Evolutionary conservation across 2,113 vertebrate genomes (phyloP).

Genomic region (Percina caprodes): DNA sequence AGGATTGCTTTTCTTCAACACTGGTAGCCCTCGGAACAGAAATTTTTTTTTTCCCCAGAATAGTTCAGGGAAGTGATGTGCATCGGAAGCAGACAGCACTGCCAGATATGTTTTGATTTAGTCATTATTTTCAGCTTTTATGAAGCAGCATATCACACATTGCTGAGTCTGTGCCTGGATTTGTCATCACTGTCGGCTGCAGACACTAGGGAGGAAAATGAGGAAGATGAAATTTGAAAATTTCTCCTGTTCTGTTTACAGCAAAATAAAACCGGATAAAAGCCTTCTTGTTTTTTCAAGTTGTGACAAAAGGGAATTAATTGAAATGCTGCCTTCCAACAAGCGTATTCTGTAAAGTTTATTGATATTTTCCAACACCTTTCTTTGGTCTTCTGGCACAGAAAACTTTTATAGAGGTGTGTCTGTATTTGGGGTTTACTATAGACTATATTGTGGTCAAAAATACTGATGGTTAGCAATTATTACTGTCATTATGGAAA

Average conservation of each 20-base stretch:
- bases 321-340: conserved; percentile 1
- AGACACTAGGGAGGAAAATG: neutral
- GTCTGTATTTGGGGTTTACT: neutral
- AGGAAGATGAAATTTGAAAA: neutral
- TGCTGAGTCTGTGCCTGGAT: conserved; percentile 10
- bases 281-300: neutral
- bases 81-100: conserved; percentile 5
- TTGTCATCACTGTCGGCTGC: conserved; percentile 20
- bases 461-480: neutral
- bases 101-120: conserved; percentile 26
- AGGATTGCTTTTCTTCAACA: conserved; percentile 14
- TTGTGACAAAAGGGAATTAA: neutral
- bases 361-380: neutral
- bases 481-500: neutral
- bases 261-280: conserved; percentile 23
- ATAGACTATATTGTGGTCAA: neutral
- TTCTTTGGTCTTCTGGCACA: conserved; percentile 4
- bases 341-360: too few relatives aligned
- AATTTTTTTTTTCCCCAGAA: neutral
- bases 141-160: conserved; percentile 30
- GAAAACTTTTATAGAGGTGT: neutral
- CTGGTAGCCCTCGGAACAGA: neutral
- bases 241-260: conserved; percentile 30
- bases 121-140: conserved; percentile 39
- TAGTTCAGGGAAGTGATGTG: conserved; percentile 32